A percentile compares a stretch with the other conserved stretches of the same genome.
These are phyloP conservation scores for Ondatra zibethicus DNA, from an alignment of 2,113 vertebrate species.

Conservation along the genomic window DNA sequence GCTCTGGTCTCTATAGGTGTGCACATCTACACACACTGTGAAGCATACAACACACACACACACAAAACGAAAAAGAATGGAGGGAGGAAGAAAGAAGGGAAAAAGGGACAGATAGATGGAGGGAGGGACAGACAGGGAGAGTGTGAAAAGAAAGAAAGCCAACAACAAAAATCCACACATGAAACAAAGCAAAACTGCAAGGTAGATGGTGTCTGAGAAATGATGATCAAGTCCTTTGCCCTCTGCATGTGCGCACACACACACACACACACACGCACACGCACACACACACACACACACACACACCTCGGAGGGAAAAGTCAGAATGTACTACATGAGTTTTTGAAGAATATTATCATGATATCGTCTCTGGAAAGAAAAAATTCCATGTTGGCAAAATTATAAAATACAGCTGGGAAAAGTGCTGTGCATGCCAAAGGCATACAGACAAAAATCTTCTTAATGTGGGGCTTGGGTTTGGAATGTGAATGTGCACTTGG, in stretches of 20 bases:
- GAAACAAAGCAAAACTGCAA: no score
- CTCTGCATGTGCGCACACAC: background rate
- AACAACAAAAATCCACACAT: no score
- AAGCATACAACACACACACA: background rate
- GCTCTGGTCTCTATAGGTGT: no score
- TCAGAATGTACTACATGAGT: background rate
- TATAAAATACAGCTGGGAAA: slow-evolving; percentile 28
- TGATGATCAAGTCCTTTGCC: no score
- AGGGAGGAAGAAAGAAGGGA: no score
- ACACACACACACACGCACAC: background rate
- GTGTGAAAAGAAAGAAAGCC: no score
- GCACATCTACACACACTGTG: background rate
- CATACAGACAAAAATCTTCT: background rate
- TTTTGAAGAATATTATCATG: slow-evolving; percentile 43
- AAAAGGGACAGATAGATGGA: no score
- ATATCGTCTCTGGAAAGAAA: slow-evolving; percentile 28
- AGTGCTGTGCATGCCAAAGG: background rate
- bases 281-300: background rate
- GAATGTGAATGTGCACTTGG: slow-evolving; percentile 32
- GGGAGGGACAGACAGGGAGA: no score
- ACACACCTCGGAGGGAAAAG: background rate
- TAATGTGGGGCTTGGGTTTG: background rate
- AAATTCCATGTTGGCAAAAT: background rate
- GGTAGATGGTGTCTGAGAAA: no score
- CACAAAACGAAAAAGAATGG: no score